Percentiles rank a stretch among this genome's conserved stretches.
Evolutionary conservation across 2,113 vertebrate genomes (phyloP).

Genomic region (Sarotherodon lohbergeri): DNA sequence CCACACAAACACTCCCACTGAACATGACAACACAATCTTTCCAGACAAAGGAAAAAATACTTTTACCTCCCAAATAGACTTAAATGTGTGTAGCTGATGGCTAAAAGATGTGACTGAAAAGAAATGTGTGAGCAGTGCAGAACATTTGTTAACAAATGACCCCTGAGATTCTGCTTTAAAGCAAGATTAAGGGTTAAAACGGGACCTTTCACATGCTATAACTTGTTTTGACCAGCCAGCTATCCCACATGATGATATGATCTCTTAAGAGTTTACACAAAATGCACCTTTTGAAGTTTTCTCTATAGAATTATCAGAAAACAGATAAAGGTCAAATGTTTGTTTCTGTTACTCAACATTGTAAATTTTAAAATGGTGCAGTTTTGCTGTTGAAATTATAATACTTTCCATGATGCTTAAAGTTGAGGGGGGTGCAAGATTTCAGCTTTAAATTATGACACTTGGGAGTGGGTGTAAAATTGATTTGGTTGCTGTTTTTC

Average conservation of each 20-base stretch:
- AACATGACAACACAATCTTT: conserved; percentile 1
- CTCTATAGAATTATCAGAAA: not conserved
- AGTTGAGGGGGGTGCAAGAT: not conserved
- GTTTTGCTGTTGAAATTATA: not conserved
- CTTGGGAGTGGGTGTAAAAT: not conserved
- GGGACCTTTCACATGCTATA: not conserved
- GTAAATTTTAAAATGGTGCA: not conserved
- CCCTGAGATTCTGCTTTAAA: not conserved
- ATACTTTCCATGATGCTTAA: not conserved
- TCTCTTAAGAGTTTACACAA: not conserved
- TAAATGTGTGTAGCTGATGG: not conserved
- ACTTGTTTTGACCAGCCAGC: not conserved
- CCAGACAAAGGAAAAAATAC: not conserved
- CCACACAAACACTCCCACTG: not conserved
- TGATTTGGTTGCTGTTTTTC: not conserved
- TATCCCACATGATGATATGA: not conserved
- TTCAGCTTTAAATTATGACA: not conserved
- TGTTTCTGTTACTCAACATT: not conserved
- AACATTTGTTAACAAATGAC: not conserved
- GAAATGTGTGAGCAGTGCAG: not conserved
- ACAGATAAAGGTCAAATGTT: not conserved
- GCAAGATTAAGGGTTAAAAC: not conserved
- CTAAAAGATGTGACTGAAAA: not conserved
- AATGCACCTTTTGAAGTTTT: not conserved
- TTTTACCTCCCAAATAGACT: not conserved